Percentiles rank a stretch among this genome's conserved stretches.
Conservation (phyloP, 2,888 invertebrate genomes). For the Noctua janthe region DNA sequence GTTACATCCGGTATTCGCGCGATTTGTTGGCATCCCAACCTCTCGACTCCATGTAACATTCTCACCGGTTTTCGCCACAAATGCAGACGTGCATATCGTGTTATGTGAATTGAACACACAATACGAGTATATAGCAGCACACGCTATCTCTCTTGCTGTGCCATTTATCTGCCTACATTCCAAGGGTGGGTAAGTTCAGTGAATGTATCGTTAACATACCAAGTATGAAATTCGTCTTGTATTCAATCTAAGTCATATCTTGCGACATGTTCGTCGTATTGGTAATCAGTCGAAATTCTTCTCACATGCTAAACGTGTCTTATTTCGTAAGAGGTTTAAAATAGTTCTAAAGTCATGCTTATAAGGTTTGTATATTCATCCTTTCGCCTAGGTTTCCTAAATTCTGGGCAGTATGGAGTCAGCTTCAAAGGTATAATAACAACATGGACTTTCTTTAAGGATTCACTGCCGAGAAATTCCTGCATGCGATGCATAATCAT, state of each 20-base stretch:
- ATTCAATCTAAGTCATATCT: conserved; percentile 9
- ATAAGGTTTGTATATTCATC: conserved; percentile 2
- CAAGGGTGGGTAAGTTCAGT: neutral
- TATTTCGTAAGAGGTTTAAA: neutral
- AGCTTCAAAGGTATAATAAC: conserved; percentile 9
- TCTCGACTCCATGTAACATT: conserved; percentile 18
- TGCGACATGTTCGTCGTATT: neutral
- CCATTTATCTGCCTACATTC: conserved; percentile 8
- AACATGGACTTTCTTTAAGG: neutral
- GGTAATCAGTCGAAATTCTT: neutral
- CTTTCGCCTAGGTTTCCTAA: neutral
- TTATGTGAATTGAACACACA: conserved; percentile 20
- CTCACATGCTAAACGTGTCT: neutral
- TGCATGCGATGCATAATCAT: neutral
- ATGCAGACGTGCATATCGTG: conserved; percentile 5
- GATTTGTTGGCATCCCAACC: conserved; percentile 27
- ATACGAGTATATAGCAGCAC: neutral
- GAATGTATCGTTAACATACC: neutral
- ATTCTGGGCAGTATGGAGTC: neutral
- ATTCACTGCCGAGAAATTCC: neutral
- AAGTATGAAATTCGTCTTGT: neutral
- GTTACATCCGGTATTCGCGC: conserved; percentile 13
- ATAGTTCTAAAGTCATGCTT: neutral
- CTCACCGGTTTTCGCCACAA: conserved; percentile 25
- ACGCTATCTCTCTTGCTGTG: neutral